A percentile compares a stretch with the other conserved stretches of the same genome.
Conservation (phyloP, 64 coral and sea anemone genomes). For the Montipora efflorescens region DNA sequence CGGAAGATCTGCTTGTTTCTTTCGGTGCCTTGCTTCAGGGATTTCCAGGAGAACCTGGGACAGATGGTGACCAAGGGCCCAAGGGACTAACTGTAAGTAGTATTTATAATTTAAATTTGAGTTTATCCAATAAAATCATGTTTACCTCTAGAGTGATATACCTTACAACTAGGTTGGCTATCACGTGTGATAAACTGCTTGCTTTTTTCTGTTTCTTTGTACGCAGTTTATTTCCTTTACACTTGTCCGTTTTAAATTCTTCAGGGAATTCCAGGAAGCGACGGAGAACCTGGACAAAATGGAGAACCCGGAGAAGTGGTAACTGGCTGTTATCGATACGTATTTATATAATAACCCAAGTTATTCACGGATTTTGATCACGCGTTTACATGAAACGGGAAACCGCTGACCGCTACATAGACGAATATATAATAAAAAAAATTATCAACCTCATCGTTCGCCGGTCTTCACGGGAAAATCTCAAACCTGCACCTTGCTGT, state of each 20-base stretch:
- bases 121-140: too few species aligned
- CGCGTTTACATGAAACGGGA: too few species aligned
- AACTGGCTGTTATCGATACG: neutral
- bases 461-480: too few species aligned
- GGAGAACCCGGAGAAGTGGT: conserved; percentile 23
- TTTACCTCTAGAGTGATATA: too few species aligned
- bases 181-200: too few species aligned
- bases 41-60: conserved; percentile 12
- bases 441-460: too few species aligned
- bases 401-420: too few species aligned
- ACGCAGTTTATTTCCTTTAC: neutral
- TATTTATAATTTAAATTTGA: too few species aligned
- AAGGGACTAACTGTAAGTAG: conserved; percentile 2
- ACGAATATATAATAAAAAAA: too few species aligned
- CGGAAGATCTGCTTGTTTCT: neutral
- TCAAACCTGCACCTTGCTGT: neutral
- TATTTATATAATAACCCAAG: too few species aligned
- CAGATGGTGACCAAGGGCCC: neutral
- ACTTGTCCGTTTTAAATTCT: neutral
- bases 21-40: neutral
- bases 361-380: too few species aligned
- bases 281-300: conserved; percentile 8
- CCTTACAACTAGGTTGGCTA: too few species aligned
- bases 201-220: neutral
- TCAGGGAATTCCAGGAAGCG: neutral